Evolutionary conservation across 2,888 invertebrate species (phyloP), one percentile per base, ranked within the genome.

Genomic region (Diarsia dahlii): DNA sequence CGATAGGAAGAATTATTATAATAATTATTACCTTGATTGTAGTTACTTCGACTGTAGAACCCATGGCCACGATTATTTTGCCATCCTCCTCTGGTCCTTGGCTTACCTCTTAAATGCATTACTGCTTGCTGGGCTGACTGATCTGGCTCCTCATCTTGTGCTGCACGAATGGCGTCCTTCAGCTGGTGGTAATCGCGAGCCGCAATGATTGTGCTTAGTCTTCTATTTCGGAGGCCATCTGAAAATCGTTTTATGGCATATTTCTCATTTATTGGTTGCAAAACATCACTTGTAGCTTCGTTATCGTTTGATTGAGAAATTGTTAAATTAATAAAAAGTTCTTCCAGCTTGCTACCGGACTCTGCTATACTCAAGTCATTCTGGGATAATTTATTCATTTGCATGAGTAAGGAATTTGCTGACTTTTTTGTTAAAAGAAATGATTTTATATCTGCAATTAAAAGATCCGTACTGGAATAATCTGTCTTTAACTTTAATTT

Each of bases 1-100:
- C 48, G 66, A 66, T 66, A 20, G 52, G 66, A 52, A 39, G 66
- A 66, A 66, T 66, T 52, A 66, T 66, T 66, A 66, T 50, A 52
- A 66, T 52, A 52, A 34, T 66, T 5, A 66, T 66, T 66, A 66
- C 66, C 50, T 66, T 52, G 66, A 50, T 50, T 66, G 65, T 66
- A 52, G 34, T 52, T 50, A 52, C 46, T 12, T 46, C 46, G 64
- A 64, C n/a, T 52, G 34, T 66, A 34, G 66, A 52, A 66, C 46
- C 46, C 46, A 46, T 10, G 46, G 46, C 46, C 46, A 10, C 46
- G 46, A 46, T 46, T 46, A 46, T 46, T 46, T 46, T 46, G 9
- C 46, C 10, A 50, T 65, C 65, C 50, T 9, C 48, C 48, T 50
- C 18, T 65, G 48, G 10, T 5, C 48, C 65, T 65, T 65, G 48